phyloP scores from a whole-genome alignment of 2,797 vertebrate species.

The Cossypha polioptera region DNA sequence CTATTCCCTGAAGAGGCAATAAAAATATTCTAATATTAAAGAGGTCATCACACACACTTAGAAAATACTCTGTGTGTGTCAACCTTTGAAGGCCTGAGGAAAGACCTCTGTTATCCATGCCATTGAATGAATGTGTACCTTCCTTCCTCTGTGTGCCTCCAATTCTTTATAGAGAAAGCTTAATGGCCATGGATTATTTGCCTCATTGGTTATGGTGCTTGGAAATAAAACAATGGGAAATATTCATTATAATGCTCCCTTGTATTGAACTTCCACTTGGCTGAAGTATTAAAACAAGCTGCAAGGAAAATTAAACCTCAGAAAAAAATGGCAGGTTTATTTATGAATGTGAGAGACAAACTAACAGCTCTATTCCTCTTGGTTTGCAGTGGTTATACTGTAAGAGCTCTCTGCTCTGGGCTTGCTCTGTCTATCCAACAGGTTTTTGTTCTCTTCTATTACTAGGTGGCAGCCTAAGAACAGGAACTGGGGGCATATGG shows the following conservation, averaged over 20 bases:
- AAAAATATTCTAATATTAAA: conserved; percentile 40
- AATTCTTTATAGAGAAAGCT: conserved; percentile 68
- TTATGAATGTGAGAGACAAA: conserved; percentile 17
- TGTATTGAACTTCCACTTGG: conserved; percentile 62
- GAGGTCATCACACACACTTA: neutral
- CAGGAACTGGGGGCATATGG: neutral
- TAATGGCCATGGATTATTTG: conserved; percentile 76
- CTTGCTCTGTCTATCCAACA: neutral
- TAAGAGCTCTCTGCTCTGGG: neutral
- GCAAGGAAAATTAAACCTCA: conserved; percentile 67
- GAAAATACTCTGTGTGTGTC: conserved; percentile 28
- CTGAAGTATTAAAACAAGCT: conserved; percentile 67
- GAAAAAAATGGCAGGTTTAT: conserved; percentile 28
- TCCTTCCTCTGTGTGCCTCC: conserved; percentile 25
- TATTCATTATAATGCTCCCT: conserved; percentile 50
- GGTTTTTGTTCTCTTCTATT: neutral
- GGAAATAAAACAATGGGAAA: conserved; percentile 71
- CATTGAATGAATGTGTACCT: neutral
- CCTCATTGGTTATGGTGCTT: conserved; percentile 72
- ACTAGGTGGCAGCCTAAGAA: neutral
- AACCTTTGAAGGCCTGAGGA: conserved; percentile 43
- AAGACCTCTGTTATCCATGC: conserved; percentile 43
- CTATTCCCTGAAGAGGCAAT: neutral
- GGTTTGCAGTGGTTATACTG: neutral
- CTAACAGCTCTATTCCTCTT: neutral